Percentiles rank a stretch among this genome's conserved stretches.
These are phyloP conservation scores for Aleiodes leptofemur DNA, from an alignment of 2,888 invertebrate species.

Conservation along the genomic window DNA sequence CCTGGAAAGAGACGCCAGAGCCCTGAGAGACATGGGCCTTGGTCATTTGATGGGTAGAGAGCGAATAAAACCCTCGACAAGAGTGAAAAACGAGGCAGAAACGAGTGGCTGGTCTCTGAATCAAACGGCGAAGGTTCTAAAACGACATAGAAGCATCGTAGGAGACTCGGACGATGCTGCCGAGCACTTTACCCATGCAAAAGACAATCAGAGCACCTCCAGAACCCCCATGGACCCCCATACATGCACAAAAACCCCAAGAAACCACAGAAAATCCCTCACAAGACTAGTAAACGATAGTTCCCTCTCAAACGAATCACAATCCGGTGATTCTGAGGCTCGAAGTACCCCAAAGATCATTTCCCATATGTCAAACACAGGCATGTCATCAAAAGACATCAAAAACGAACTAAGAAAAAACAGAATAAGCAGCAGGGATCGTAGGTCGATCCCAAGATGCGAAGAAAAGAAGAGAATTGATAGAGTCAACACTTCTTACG, in stretches of 20 bases:
- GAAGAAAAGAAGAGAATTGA: slow-evolving; percentile 34
- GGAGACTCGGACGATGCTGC: not conserved
- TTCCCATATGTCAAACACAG: slow-evolving; percentile 57
- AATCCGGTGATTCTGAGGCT: slow-evolving; percentile 26
- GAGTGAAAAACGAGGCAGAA: slow-evolving; percentile 42
- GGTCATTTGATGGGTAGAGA: slow-evolving; percentile 44
- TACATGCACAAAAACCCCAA: not conserved
- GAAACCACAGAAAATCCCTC: slow-evolving; percentile 21
- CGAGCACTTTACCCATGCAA: not conserved
- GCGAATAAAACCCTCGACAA: slow-evolving; percentile 27
- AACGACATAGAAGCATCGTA: slow-evolving; percentile 58
- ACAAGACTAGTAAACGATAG: not conserved
- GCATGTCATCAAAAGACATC: slow-evolving; percentile 57
- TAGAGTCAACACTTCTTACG: not conserved
- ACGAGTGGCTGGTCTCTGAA: slow-evolving; percentile 68
- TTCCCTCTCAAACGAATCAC: slow-evolving; percentile 42
- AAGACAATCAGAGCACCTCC: not conserved
- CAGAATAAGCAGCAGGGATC: slow-evolving; percentile 60
- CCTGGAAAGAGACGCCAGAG: slow-evolving; percentile 23
- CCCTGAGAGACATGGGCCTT: slow-evolving; percentile 52
- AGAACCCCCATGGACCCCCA: not conserved
- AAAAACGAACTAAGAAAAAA: slow-evolving; percentile 61
- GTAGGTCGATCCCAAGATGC: slow-evolving; percentile 43
- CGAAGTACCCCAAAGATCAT: slow-evolving; percentile 57
- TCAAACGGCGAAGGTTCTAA: slow-evolving; percentile 66